phyloP scores from a whole-genome alignment of 2,888 invertebrate genomes.

The Anarsia innoxiella region DNA sequence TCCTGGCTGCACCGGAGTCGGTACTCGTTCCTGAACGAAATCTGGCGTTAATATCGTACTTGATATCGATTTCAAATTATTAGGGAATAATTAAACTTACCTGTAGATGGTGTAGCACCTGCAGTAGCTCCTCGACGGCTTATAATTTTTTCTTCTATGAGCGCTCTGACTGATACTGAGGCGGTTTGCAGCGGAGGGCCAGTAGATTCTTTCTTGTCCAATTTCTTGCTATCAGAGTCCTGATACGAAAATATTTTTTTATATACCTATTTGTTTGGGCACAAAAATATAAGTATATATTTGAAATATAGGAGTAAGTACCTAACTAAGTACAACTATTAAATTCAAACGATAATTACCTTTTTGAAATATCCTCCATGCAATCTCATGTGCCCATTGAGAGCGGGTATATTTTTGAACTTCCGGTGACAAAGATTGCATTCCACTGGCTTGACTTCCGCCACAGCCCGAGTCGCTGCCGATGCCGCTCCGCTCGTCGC shows the following conservation, averaged over 20 bases:
- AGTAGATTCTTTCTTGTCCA: constrained; percentile 87
- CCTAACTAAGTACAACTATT: neutral
- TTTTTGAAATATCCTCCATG: constrained; percentile 98
- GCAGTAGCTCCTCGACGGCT: constrained; percentile 82
- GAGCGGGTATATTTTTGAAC: constrained; percentile 97
- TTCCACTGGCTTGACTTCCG: constrained; percentile 91
- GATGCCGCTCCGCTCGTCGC: constrained; percentile 33
- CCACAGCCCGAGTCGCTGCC: constrained; percentile 47
- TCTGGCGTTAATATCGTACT: constrained; percentile 7
- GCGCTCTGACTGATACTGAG: constrained; percentile 90
- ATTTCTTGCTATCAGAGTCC: constrained; percentile 90
- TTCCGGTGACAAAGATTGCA: constrained; percentile 96
- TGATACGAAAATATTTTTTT: constrained; percentile 31
- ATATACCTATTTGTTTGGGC: neutral
- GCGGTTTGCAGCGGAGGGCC: constrained; percentile 94
- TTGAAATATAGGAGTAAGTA: neutral
- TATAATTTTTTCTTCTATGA: constrained; percentile 95
- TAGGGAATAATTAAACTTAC: too few relatives aligned
- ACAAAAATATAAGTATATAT: neutral
- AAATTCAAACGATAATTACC: too few relatives aligned
- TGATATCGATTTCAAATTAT: neutral
- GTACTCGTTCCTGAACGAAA: constrained; percentile 35
- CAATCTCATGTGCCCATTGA: constrained; percentile 98
- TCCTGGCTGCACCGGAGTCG: constrained; percentile 40
- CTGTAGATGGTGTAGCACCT: constrained; percentile 39